These are phyloP conservation scores for Grammomys surdaster DNA, from an alignment of 2,113 vertebrate species.

Conservation along the genomic window DNA sequence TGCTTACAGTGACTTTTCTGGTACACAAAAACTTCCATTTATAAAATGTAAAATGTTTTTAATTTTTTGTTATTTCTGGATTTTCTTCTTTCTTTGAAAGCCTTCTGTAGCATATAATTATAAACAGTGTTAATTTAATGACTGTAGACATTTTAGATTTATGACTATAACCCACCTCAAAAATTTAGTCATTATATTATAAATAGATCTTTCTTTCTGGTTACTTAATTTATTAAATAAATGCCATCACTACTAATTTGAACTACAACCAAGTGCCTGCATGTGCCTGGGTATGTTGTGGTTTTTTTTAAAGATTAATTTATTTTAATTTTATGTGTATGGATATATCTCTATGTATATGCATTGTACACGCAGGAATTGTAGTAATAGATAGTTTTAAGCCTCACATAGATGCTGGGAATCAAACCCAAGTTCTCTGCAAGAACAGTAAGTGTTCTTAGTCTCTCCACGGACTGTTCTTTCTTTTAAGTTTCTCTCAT, in stretches of 20 bases:
- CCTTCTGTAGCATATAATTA: constrained; percentile 38
- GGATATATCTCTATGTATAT: background rate
- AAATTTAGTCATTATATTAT: constrained; percentile 44
- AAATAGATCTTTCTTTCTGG: constrained; percentile 19
- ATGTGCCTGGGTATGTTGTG: background rate
- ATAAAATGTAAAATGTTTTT: constrained; percentile 36
- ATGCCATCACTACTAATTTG: background rate
- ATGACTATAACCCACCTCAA: constrained; percentile 34
- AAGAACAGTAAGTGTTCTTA: background rate
- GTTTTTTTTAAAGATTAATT: background rate
- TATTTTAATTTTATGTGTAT: background rate
- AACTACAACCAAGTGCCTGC: background rate
- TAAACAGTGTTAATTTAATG: constrained; percentile 59
- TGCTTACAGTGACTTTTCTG: constrained; percentile 10
- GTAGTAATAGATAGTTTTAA: background rate
- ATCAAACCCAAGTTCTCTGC: background rate
- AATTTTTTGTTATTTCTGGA: background rate
- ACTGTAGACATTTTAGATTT: background rate
- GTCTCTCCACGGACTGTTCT: background rate
- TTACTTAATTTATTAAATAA: constrained; percentile 50
- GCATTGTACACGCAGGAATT: no score
- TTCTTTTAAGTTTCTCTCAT: background rate
- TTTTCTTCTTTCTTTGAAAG: constrained; percentile 43
- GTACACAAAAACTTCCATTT: background rate
- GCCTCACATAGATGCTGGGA: background rate